Percentiles rank a stretch among this genome's conserved stretches.
Conservation (phyloP, 2,888 invertebrate species). For the Dynastes grantii region DNA sequence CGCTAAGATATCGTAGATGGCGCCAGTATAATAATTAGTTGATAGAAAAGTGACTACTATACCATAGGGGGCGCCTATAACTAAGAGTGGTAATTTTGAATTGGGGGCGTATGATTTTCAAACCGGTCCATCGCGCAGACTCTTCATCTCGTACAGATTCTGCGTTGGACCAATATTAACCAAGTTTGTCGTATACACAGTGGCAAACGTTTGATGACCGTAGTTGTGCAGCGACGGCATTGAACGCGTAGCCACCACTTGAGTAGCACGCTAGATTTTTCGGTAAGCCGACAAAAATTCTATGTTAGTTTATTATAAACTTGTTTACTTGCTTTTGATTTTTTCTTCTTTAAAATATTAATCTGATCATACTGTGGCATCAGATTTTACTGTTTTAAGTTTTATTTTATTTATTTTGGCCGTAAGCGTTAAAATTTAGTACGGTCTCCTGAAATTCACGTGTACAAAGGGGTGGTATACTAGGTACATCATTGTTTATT, state of each 20-base stretch:
- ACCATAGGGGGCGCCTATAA: conserved; percentile 12
- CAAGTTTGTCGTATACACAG: conserved; percentile 46
- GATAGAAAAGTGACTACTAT: neutral
- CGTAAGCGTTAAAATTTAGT: conserved; percentile 16
- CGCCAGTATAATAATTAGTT: neutral
- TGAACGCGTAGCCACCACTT: conserved; percentile 17
- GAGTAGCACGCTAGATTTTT: conserved; percentile 10
- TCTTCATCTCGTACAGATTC: conserved; percentile 61
- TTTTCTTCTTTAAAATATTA: neutral
- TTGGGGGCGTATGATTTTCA: conserved; percentile 48
- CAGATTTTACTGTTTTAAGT: neutral
- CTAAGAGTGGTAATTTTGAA: conserved; percentile 34
- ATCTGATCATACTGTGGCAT: neutral
- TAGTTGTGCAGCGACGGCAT: conserved; percentile 19
- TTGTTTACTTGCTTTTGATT: neutral
- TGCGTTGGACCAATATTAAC: conserved; percentile 62
- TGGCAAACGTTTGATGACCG: conserved; percentile 1
- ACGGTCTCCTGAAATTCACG: conserved; percentile 27
- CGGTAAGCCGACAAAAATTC: conserved; percentile 38
- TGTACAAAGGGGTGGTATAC: neutral
- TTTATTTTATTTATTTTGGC: conserved; percentile 6
- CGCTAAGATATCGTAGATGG: no score
- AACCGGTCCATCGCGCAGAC: conserved; percentile 60
- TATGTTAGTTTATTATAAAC: neutral
- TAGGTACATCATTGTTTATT: conserved; percentile 11